These are phyloP conservation scores for Heterocephalus glaber DNA, from an alignment of 2,113 vertebrate species.

Conservation along the genomic window DNA sequence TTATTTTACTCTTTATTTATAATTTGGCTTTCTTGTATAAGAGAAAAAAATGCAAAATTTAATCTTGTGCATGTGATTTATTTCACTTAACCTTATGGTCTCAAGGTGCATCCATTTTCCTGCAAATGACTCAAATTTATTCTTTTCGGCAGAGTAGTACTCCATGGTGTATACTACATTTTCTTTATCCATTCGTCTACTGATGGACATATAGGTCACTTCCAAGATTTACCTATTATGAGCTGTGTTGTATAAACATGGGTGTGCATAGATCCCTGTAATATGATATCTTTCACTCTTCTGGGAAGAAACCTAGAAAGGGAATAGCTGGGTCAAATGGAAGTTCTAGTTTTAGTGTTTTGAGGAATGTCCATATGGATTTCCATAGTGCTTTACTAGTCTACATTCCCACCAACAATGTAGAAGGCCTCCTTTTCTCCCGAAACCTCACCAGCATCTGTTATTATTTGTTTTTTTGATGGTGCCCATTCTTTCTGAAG, in stretches of 20 bases:
- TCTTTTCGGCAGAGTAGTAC: background rate
- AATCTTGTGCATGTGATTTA: background rate
- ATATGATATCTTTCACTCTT: background rate
- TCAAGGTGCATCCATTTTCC: background rate
- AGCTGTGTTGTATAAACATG: background rate
- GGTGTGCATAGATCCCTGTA: background rate
- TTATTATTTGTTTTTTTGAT: background rate
- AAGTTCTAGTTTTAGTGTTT: background rate
- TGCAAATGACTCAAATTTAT: background rate
- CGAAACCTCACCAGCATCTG: background rate
- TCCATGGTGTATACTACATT: background rate
- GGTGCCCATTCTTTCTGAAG: background rate
- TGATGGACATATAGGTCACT: background rate
- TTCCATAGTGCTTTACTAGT: background rate
- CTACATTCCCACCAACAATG: background rate
- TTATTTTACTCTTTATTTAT: background rate
- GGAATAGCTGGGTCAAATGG: background rate
- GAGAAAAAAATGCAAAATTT: background rate
- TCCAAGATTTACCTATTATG: background rate
- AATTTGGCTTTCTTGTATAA: background rate
- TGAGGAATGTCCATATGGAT: background rate
- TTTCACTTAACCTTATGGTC: background rate
- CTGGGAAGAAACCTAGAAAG: background rate
- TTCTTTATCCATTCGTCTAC: background rate
- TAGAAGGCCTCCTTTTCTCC: background rate